Evolutionary conservation across 2,797 vertebrate species (phyloP), one percentile per base, ranked within the genome.

Genomic region (Paratrypauchen microcephalus): DNA sequence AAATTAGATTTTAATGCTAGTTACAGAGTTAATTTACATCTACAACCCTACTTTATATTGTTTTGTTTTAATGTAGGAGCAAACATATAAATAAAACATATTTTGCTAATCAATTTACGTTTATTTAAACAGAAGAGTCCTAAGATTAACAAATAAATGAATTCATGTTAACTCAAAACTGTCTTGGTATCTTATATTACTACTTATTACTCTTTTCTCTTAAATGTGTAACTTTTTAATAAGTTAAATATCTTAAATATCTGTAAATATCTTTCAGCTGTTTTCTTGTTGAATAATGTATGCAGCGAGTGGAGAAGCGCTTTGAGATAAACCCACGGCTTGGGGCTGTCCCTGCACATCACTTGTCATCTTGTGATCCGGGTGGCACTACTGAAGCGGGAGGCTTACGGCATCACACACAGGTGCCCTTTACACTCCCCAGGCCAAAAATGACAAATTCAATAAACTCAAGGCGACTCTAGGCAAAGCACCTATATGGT

Each of bases 361-460:
- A 92, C 83, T 87, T 91, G 90, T 91, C 90, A 90, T 78, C 47
- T 59, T 32, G 73, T 86, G 88, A 91, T 90, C 87, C 64, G 77
- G 82, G 75, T 85, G 85, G 85, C 74, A 79, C 83, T 59, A 56
- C 54, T 73, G 77, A 85, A 6, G 69, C 3, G 30, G 77, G 41
- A 75, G 82, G 83, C 83, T 88, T 61, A 82, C 81, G 81, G 81
- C 86, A 50, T 71, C 79, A 71, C 91, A 45, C 41, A 88, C 92
- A 92, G 92, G 92, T 92, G 90, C 87, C 91, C 89, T 88, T 88
- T 91, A 87, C 79, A 85, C 86, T 92, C 87, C 84, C 83, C 79
- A 81, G 89, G 86, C 79, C 83, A 77, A 92, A 95, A 94, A 94
- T 93, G 94, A 95, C 93, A 95, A 94, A 93, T 93, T 94, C 82